phyloP scores from a whole-genome alignment of 2,888 invertebrate genomes.

The Andrena bucephala region DNA sequence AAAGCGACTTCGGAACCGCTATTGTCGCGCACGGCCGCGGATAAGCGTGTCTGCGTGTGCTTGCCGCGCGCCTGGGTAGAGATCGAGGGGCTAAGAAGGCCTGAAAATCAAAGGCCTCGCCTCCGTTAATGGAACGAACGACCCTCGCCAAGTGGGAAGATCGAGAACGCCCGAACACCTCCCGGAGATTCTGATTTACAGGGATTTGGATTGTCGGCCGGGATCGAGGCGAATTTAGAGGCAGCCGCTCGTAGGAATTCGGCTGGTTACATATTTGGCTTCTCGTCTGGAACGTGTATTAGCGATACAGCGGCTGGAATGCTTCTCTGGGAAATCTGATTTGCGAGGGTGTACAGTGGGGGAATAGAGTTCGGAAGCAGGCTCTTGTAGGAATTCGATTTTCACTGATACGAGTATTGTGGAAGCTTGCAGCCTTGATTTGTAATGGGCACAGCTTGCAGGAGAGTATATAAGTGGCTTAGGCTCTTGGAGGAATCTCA shows the following conservation, averaged over 20 bases:
- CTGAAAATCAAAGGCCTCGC: conserved; percentile 44
- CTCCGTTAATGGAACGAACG: conserved; percentile 48
- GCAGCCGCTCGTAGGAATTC: neutral
- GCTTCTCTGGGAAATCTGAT: neutral
- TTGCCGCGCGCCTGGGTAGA: neutral
- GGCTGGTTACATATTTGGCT: neutral
- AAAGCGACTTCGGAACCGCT: conserved; percentile 50
- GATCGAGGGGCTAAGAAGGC: conserved; percentile 25
- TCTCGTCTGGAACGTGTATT: neutral
- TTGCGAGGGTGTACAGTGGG: neutral
- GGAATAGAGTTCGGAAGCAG: neutral
- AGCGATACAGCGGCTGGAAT: neutral
- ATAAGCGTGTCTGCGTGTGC: conserved; percentile 14
- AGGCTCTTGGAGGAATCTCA: neutral
- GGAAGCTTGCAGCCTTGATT: neutral
- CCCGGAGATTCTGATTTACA: conserved; percentile 21
- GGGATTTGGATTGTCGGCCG: conserved; percentile 15
- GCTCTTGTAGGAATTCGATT: neutral
- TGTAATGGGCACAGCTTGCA: conserved; percentile 12
- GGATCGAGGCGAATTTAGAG: neutral
- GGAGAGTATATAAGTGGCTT: no score
- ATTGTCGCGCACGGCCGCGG: conserved; percentile 44
- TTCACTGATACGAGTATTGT: neutral
- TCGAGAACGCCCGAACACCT: conserved; percentile 18
- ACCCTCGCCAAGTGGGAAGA: conserved; percentile 9